phyloP scores from a whole-genome alignment of 2,797 vertebrate species.

The Sebastolobus altivelis region DNA sequence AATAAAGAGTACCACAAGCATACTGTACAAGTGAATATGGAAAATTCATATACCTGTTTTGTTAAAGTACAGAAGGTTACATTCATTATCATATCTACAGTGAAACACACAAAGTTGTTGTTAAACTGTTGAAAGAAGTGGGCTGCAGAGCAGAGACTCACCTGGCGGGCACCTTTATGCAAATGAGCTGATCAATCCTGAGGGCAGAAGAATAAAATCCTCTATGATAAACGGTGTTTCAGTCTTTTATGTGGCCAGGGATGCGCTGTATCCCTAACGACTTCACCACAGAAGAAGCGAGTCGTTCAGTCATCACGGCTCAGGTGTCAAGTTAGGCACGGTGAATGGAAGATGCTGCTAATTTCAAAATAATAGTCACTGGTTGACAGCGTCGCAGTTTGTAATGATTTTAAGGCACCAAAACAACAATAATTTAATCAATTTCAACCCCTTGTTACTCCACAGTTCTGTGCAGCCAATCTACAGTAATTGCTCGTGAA shows the following conservation, averaged over 20 bases:
- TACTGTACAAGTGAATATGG: background rate
- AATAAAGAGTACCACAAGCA: background rate
- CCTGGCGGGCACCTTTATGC: slow-evolving; percentile 24
- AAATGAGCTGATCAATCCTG: background rate
- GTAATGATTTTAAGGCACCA: accelerated
- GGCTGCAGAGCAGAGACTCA: slow-evolving; percentile 14
- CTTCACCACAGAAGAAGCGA: background rate
- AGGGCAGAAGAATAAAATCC: background rate
- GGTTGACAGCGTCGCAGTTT: accelerated
- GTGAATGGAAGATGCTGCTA: accelerated
- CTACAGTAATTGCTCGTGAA: accelerated
- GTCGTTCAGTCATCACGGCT: background rate
- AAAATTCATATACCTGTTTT: too few relatives aligned
- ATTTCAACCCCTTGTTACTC: accelerated
- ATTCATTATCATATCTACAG: slow-evolving; percentile 1
- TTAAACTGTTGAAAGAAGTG: background rate
- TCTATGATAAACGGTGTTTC: background rate
- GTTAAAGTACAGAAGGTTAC: too few relatives aligned
- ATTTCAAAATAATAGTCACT: slow-evolving; percentile 50
- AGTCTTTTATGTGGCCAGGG: background rate
- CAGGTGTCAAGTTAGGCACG: slow-evolving; percentile 9
- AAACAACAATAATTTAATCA: background rate
- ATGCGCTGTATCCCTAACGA: slow-evolving; percentile 37
- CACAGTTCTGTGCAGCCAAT: background rate
- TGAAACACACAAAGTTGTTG: background rate